Conservation (phyloP, 35 echinoderm and acorn worm genomes). For the Diadema setosum region DNA sequence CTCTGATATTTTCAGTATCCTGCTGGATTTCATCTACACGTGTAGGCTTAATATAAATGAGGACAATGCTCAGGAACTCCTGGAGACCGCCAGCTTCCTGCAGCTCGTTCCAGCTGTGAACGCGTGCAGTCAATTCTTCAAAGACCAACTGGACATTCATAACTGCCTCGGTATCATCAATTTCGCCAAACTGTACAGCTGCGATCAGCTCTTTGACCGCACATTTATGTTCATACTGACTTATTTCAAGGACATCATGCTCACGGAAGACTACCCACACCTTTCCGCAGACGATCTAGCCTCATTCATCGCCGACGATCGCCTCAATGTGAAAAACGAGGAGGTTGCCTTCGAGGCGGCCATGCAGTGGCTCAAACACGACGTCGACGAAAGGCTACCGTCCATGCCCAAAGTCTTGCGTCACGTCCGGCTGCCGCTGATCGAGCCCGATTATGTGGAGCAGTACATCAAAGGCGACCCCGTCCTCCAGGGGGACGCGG, state of each 20-base stretch:
- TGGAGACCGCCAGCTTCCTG: slow-evolving; percentile 85
- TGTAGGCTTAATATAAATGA: slow-evolving; percentile 67
- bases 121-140: slow-evolving; percentile 85
- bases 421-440: slow-evolving; percentile 83
- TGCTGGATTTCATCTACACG: slow-evolving; percentile 92
- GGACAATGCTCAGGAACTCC: slow-evolving; percentile 82
- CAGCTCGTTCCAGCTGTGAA: slow-evolving; percentile 73
- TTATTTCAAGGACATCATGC: slow-evolving; percentile 67
- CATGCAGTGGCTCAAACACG: slow-evolving; percentile 55
- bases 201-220: slow-evolving; percentile 76
- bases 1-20: slow-evolving; percentile 35
- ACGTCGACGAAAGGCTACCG: slow-evolving; percentile 28
- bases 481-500: slow-evolving; percentile 3
- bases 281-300: slow-evolving; percentile 31
- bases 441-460: slow-evolving; percentile 58
- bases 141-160: slow-evolving; percentile 48
- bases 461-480: slow-evolving; percentile 51
- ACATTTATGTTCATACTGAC: slow-evolving; percentile 49
- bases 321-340: slow-evolving; percentile 83
- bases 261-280: slow-evolving; percentile 51
- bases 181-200: slow-evolving; percentile 81
- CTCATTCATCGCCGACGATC: slow-evolving; percentile 65
- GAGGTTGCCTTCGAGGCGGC: slow-evolving; percentile 83
- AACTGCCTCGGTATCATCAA: slow-evolving; percentile 87
- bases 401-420: slow-evolving; percentile 22